Evolutionary conservation across 2,888 invertebrate species (phyloP), one percentile per base, ranked within the genome.

Genomic region (Rutpela maculata): DNA sequence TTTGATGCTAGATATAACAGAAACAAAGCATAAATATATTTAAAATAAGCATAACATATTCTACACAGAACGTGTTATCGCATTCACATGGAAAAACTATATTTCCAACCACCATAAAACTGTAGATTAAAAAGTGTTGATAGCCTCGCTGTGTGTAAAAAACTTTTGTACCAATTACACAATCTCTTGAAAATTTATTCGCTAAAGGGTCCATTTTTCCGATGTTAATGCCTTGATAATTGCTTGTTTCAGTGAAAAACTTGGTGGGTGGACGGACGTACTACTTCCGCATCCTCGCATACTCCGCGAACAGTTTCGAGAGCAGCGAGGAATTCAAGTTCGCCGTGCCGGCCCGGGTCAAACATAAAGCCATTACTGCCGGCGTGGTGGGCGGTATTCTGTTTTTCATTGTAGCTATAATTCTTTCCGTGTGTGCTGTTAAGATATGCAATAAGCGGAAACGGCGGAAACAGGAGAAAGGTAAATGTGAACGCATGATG

Each of bases 361-460:
- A 97, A 90, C 97, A 97, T 92, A 97, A 97, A 93, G 97, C 97
- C 84, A 97, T 98, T 90, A 97, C 97, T 80, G 98, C 98, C 87
- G 98, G 98, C 81, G 97, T 98, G 87, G 97, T 98, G 85, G 98
- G 98, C 86, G 98, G 98, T 84, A 95, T 99, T 88, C 93, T 98
- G 89, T 98, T 99, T 93, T 97, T 98, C 93, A 96, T 98, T 89
- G 98, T 98, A 88, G 98, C 98, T 90, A 97, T 98, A 91, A 97
- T 98, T 89, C 94, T 99, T 88, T 98, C 98, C 87, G 96, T 98
- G 89, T 98, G 98, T 92, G 97, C 98, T 87, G 98, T 98, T 89
- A 98, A 98, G 93, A 98, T 98, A 91, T 98, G 98, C 94, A 98
- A 98, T 93, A 97, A 98, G 91, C 93, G 98, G 89, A 98, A 98